Base-by-base conservation (phyloP, 2,888 invertebrate genomes). In the Eupelmus urozonus region DNA sequence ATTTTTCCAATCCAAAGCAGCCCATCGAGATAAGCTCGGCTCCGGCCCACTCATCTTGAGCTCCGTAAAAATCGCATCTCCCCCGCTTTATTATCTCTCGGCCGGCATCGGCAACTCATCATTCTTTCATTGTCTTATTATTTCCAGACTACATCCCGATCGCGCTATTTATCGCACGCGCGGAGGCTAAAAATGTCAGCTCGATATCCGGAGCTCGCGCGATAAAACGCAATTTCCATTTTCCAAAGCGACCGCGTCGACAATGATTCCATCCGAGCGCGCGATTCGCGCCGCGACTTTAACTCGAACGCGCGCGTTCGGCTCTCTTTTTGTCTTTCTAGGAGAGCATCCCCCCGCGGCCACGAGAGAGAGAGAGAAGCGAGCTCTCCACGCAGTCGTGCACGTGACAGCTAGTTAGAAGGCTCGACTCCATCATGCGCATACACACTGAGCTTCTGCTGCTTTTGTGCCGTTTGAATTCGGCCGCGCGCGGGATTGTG, bases 91-190 rank as follows among this genome's bases (percentile, higher is more conserved):
- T 51, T 62, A 49, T 49, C 49, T 49, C 55, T 55, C 20, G 9
- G 23, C 18, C 20, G 9, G 23, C 18, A 55, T 25, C 18, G 25
- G 60, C 25, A 53, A 40, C 72, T 73, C 45, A 74, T 73, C 45
- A 74, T 74, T 74, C 57, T 57, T 66, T 57, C 63, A 66, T 59
- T 66, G 65, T 66, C 23, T 49, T 59, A 74, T 57, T 74, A 57
- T 34, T 40, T 18, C n/a, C 20, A 49, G 29, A n/a, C n/a, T n/a
- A n/a, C 27, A 59, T 59, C 18, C 27, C 20, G 20, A 65, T 73
- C 55, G 51, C 55, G 51, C 55, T 57, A 49, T 66, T 45, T 34
- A 67, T 60, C 60, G 18, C 53, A 18, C n/a, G n/a, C 27, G 25
- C 27, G 16, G 45, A 45, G 45, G 13, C 45, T 4, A 3, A n/a